phyloP scores from a whole-genome alignment of 2,888 invertebrate species.

The Coenonympha glycerion region DNA sequence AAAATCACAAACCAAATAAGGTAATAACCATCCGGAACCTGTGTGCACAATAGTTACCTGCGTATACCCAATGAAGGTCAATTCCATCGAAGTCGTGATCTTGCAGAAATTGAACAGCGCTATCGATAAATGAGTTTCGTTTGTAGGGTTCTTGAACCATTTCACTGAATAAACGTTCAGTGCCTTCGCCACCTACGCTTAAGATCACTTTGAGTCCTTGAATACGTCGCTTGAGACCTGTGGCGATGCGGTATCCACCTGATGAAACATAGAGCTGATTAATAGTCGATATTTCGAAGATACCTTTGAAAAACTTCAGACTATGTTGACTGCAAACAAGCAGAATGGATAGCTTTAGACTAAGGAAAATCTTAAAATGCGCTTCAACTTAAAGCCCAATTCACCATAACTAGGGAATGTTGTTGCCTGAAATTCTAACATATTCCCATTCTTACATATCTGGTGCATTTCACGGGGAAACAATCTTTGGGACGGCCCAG shows the following conservation, averaged over 20 bases:
- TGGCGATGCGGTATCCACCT: slow-evolving; percentile 84
- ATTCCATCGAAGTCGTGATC: slow-evolving; percentile 86
- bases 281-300: too few species aligned
- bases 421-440: too few species aligned
- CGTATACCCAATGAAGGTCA: slow-evolving; percentile 87
- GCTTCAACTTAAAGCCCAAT: too few species aligned
- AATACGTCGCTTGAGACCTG: slow-evolving; percentile 80
- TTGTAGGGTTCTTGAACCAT: slow-evolving; percentile 76
- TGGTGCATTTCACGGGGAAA: too few species aligned
- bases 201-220: slow-evolving; percentile 82
- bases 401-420: too few species aligned
- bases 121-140: slow-evolving; percentile 77
- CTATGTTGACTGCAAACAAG: neutral
- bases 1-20: too few species aligned
- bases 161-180: slow-evolving; percentile 76
- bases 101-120: slow-evolving; percentile 79
- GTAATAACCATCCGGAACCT: too few species aligned
- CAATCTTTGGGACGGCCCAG: too few species aligned
- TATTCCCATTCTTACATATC: too few species aligned
- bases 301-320: too few species aligned
- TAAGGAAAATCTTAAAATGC: too few species aligned
- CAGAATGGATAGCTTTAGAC: neutral
- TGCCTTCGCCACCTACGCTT: slow-evolving; percentile 83
- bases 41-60: slow-evolving; percentile 56
- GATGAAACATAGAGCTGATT: too few species aligned